Evolutionary conservation across 23 tunicate species (phyloP).

Genomic region (Styela clava): DNA sequence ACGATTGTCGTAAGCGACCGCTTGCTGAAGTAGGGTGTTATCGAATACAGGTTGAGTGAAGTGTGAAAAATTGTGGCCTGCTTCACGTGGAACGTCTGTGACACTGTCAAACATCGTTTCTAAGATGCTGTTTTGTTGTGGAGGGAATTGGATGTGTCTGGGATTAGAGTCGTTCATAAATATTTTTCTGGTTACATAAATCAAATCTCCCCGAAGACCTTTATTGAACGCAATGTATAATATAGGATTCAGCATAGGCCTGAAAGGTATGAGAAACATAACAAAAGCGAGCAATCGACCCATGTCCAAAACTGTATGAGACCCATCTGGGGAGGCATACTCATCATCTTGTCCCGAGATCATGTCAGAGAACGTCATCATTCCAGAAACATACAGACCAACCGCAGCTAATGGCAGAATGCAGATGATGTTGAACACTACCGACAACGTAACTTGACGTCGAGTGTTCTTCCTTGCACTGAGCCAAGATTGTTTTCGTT

Average conservation of each 20-base stretch:
- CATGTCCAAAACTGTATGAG: conserved; percentile 37
- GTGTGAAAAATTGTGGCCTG: neutral
- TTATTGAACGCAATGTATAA: conserved; percentile 58
- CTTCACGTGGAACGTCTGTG: neutral
- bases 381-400: conserved; percentile 56
- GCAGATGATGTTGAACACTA: conserved; percentile 44
- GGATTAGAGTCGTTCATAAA: neutral
- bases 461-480: conserved; percentile 60
- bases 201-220: conserved; percentile 38
- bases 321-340: conserved; percentile 1
- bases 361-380: conserved; percentile 30
- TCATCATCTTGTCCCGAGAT: conserved; percentile 3
- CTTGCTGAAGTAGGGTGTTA: neutral
- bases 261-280: conserved; percentile 51
- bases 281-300: conserved; percentile 45
- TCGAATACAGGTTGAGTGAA: neutral
- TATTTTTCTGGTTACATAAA: conserved; percentile 5
- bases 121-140: conserved; percentile 6
- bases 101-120: conserved; percentile 17
- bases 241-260: conserved; percentile 55
- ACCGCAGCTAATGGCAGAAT: conserved; percentile 64
- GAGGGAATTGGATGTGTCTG: conserved; percentile 4
- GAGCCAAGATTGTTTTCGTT: conserved; percentile 55
- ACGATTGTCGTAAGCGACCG: conserved; percentile 17
- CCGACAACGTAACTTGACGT: conserved; percentile 50